Base-by-base conservation (phyloP, 2,888 invertebrate species). In the Sarcophaga variegata region DNA sequence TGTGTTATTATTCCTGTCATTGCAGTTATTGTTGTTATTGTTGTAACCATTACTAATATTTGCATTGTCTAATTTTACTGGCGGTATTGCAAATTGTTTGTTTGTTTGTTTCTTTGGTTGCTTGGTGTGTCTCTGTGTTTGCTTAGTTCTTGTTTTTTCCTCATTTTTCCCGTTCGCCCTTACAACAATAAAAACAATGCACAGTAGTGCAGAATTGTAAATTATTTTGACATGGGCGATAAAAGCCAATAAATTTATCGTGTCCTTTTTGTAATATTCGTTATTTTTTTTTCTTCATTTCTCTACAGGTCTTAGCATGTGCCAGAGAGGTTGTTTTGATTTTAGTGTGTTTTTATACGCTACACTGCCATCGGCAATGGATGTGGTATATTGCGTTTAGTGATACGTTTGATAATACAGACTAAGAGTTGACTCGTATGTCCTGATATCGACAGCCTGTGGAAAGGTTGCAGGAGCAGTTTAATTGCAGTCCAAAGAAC, bases 201-300 rank as follows among this genome's bases (percentile, higher is more conserved):
- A 70, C 67, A 22, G 25, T 71, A 71, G 72, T n/a, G 69, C 77
- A 84, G 84, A 75, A 63, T 70, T 47, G 22, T 37, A 81, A 76
- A 81, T 67, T 81, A 64, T 85, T 84, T 62, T 72, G 81, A 81
- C 81, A 86, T 88, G 89, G 90, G 90, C 90, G 91, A 90, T 91
- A 92, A 91, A 91, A 92, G 90, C 90, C 91, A 91, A 91, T 91
- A 91, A 91, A 90, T 91, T 91, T 91, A 89, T 89, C 89, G 79
- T 78, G 69, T 77, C 79, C 11, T 63, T 25, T 49, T 74, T 37
- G 62, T 22, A 25, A 74, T 12, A 64, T 63, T 71, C 64, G 17
- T 20, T 47, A 71, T 79, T 70, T 74, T 69, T 69, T 20, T 22
- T 5, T 63, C 12, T 67, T 81, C 10, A 37, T 37, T 37, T 0